Evolutionary conservation across 2,113 vertebrate species (phyloP), one percentile per base, ranked within the genome.

Genomic region (Petrocephalus zakoni): DNA sequence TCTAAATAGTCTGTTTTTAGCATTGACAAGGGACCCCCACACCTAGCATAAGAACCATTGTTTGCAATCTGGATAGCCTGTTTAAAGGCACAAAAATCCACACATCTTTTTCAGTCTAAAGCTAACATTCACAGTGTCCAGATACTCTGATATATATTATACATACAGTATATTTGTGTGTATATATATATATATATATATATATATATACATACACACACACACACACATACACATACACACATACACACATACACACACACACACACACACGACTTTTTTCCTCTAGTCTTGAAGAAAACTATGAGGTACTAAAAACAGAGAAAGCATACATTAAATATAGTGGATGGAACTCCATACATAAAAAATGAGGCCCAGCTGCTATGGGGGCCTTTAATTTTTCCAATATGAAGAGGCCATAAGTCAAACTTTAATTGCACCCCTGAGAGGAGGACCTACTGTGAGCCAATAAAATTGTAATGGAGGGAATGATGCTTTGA

Each of bases 381-480:
- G 72, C 85, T 78, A 25, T 47, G 47, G 68, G 22, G 51, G 51
- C 49, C 82, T 58, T 19, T 87, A 87, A 61, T 46, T 19, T 47
- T 58, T 61, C 53, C 85, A 87, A 42, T 87, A 56, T 82, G 42
- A 89, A 55, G 42, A 56, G 81, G 56, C 87, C 37, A 72, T 22
- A 86, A 58, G 56, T 29, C 5, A 53, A 34, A 25, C 53, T 25
- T 1, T 88, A 84, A 88, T 56, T 88, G 53, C 22, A 15, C 87
- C 64, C 89, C 61, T 68, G 46, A 61, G 86, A 88, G 82, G 83
- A 37, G 25, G 84, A 53, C 51, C 49, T 55, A 51, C 21, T 53
- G 9, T 86, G 22, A 86, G 84, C 51, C 84, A 88, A 88, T 86
- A 56, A 87, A 88, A 82, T 21, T 19, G 25, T 87, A 89, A 90